Evolutionary conservation across 2,888 invertebrate species (phyloP), one percentile per base, ranked within the genome.

Genomic region (Noctua comes): DNA sequence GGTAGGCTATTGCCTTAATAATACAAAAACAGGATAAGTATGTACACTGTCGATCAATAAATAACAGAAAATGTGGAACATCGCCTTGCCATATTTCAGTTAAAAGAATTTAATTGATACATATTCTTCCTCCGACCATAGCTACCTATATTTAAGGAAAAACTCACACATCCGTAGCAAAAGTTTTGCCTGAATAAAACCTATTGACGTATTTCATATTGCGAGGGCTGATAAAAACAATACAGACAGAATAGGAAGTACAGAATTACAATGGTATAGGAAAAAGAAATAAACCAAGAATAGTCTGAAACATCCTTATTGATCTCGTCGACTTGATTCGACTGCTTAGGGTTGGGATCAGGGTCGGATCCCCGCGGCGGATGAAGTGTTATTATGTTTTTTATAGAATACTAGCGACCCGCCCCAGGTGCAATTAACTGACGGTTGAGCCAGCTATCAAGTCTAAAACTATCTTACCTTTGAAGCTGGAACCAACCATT

Each of bases 251-350:
- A 48, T 62, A 59, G 11, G 6, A 59, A 48, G 66, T 16, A 51
- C 11, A 31, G 24, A 2, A n/a, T n/a, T 7, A n/a, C 13, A 21
- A 73, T n/a, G n/a, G 3, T 18, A 27, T 5, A 24, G 8, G 13
- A 13, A 64, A 36, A 48, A 27, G 18, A 48, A 76, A 76, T 51
- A 78, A 62, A 51, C 6, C 3, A 31, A 21, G 16, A n/a, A 18
- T 57, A 11, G 18, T 40, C 13, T 24, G 7, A 18, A 40, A 64
- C 27, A 51, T 70, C 69, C 21, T 27, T 78, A 70, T 71, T 70
- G 78, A 78, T 64, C 79, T 36, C 62, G 27, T 69, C 11, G 40
- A n/a, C 27, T 40, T 16, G 48, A 68, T 13, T 69, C 21, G 3
- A 36, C 59, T 36, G n/a, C 51, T 36, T 18, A 13, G 4, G 62